A percentile compares a stretch with the other conserved stretches of the same genome.
phyloP scores from a whole-genome alignment of 2,113 vertebrate species.

The Pomatorhinus ruficollis region DNA sequence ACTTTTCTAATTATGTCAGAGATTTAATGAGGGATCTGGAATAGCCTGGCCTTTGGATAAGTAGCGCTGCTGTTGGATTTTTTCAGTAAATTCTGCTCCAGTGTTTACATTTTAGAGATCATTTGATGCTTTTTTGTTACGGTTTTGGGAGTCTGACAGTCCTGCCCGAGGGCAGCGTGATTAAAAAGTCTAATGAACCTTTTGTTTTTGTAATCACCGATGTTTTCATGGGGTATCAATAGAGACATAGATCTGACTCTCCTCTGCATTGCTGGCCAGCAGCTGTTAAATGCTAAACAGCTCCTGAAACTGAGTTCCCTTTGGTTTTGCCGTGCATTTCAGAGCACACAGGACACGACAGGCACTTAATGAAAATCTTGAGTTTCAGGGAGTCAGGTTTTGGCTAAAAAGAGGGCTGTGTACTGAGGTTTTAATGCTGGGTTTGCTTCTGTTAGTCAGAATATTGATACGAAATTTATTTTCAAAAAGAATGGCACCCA shows the following conservation, averaged over 20 bases:
- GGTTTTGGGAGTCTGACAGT: neutral
- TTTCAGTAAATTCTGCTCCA: neutral
- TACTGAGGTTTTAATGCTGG: neutral
- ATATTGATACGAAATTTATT: neutral
- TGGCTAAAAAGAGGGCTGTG: neutral
- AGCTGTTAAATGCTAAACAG: neutral
- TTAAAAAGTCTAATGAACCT: neutral
- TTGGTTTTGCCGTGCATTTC: neutral
- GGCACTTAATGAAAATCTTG: neutral
- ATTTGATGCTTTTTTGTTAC: neutral
- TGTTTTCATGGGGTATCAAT: neutral
- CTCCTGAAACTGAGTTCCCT: neutral
- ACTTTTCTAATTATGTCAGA: constrained; percentile 10
- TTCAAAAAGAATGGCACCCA: neutral
- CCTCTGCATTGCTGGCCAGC: neutral
- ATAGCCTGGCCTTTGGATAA: neutral
- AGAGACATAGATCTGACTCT: neutral
- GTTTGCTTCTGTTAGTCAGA: neutral
- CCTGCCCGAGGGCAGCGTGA: neutral
- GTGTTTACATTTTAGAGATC: neutral
- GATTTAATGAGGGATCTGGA: neutral
- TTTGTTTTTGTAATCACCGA: neutral
- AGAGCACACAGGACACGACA: neutral
- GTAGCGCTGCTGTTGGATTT: neutral
- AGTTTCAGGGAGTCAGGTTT: neutral